Evolutionary conservation across 2,797 vertebrate genomes (phyloP).

Genomic region (Falco novaeseelandiae): DNA sequence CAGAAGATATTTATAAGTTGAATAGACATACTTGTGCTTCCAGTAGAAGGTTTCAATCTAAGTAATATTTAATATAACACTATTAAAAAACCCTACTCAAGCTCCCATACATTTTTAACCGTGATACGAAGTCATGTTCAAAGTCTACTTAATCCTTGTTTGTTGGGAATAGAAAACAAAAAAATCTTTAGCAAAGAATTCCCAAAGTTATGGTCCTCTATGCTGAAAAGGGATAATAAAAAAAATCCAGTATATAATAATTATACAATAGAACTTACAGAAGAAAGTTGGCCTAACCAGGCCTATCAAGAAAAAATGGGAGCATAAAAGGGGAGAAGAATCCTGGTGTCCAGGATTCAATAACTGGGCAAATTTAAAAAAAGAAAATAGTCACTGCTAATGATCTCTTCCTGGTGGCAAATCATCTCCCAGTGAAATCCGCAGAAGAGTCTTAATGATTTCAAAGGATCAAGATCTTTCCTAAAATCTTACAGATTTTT

Average conservation of each 20-base stretch:
- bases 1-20: neutral
- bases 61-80: neutral
- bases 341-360: neutral
- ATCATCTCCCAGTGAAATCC: neutral
- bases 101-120: neutral
- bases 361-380: neutral
- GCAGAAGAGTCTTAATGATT: neutral
- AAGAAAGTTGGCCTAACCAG: neutral
- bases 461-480: neutral
- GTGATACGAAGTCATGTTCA: neutral
- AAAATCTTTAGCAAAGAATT: neutral
- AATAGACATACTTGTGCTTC: neutral
- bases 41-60: neutral
- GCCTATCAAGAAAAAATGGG: neutral
- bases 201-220: neutral
- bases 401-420: neutral
- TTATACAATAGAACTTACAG: neutral
- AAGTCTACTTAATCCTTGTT: neutral
- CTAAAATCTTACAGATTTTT: neutral
- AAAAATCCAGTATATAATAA: neutral
- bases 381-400: neutral
- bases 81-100: neutral
- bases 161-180: neutral
- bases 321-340: neutral
- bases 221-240: neutral